phyloP scores from a whole-genome alignment of 2,888 invertebrate species.

The Mactromeris polynyma region DNA sequence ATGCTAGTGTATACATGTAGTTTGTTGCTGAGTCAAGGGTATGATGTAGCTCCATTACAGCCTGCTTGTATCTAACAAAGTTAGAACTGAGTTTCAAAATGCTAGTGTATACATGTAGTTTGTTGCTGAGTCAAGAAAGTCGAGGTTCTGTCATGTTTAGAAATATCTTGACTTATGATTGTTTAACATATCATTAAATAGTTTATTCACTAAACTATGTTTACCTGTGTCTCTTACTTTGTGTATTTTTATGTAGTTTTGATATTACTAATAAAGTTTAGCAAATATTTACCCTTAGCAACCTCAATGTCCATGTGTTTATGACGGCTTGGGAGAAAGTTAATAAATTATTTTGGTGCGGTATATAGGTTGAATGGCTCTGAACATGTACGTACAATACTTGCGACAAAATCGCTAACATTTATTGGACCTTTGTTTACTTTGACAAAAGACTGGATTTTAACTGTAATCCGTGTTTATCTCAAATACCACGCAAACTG shows the following conservation, averaged over 20 bases:
- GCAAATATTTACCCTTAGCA: conserved; percentile 60
- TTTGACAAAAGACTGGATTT: conserved; percentile 33
- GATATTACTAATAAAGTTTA: conserved; percentile 41
- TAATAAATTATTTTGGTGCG: conserved; percentile 51
- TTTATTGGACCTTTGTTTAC: conserved; percentile 38
- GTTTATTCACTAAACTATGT: conserved; percentile 1
- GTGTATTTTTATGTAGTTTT: conserved; percentile 32
- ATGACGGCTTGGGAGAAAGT: conserved; percentile 53
- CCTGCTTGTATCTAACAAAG: too few species aligned
- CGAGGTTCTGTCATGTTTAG: background rate
- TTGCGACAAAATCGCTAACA: background rate
- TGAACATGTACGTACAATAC: conserved; percentile 2
- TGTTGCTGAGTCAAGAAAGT: background rate
- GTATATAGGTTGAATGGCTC: conserved; percentile 3
- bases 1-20: too few species aligned
- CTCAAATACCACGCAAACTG: conserved; percentile 7
- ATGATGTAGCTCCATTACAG: too few species aligned
- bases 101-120: background rate
- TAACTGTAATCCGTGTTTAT: conserved; percentile 27
- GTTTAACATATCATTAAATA: background rate
- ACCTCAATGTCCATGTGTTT: conserved; percentile 49
- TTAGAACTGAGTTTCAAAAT: too few species aligned
- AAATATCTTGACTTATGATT: background rate
- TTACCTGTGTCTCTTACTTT: conserved; percentile 25
- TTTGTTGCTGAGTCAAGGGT: background rate